Evolutionary conservation across 92 coral and sea anemone genomes (phyloP).

Genomic region (Porites rus): DNA sequence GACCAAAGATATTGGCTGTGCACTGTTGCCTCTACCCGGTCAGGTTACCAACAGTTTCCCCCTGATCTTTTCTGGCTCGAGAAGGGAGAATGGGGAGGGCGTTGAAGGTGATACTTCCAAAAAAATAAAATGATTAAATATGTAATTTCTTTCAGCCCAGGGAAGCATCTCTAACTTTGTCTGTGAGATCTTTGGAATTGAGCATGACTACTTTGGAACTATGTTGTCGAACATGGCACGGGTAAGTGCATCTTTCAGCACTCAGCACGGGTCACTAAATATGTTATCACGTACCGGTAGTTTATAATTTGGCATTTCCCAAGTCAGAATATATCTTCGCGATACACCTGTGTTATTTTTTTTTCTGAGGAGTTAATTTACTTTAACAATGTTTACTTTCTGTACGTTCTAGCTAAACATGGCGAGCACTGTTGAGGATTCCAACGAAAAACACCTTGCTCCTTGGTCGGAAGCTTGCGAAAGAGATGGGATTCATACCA

Average conservation of each 20-base stretch:
- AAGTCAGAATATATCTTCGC: too few species aligned
- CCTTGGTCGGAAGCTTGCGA: conserved; percentile 98
- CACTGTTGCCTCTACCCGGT: too few species aligned
- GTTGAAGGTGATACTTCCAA: too few species aligned
- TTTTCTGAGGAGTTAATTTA: neutral
- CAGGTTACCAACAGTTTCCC: too few species aligned
- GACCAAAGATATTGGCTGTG: too few species aligned
- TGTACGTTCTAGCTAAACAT: conserved; percentile 73
- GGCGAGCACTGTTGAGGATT: conserved; percentile 96
- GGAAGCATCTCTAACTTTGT: conserved; percentile 90
- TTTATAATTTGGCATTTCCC: neutral
- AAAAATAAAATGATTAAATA: too few species aligned
- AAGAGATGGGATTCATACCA: conserved; percentile 82
- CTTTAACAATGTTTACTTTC: neutral
- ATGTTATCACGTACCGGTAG: neutral
- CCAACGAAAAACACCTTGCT: conserved; percentile 90
- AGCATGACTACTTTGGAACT: conserved; percentile 93
- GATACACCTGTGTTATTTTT: too few species aligned
- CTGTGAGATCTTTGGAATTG: conserved; percentile 86
- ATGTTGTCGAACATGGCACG: conserved; percentile 92
- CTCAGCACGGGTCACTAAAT: too few species aligned
- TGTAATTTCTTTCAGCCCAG: conserved; percentile 70
- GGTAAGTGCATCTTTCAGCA: conserved; percentile 56
- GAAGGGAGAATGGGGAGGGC: too few species aligned
- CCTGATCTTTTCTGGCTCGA: too few species aligned